Evolutionary conservation across 2,888 invertebrate species (phyloP), one percentile per base, ranked within the genome.

Genomic region (Cerastoderma edule): DNA sequence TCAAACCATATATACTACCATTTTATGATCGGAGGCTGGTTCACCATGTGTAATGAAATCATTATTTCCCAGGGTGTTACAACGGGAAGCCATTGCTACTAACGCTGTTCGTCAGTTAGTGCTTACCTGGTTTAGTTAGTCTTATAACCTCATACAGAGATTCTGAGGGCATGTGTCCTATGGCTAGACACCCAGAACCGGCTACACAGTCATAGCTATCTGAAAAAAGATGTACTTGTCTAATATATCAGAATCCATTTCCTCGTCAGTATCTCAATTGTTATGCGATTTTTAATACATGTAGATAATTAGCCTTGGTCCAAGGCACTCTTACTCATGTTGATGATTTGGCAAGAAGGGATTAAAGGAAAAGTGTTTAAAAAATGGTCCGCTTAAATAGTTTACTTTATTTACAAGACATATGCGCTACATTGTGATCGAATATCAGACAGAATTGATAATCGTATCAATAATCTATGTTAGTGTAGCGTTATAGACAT

Each of bases 181-280:
- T 33, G 5, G 39, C 39, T 2, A 60, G 39, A 24, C 60, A 60
- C 8, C 60, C 60, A 0, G 39, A 39, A 13, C 60, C 60, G 1
- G 27, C 39, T 24, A 60, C 39, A 60, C 60, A 60, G 24, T 60
- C 60, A 24, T 60, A 60, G 24, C 24, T 24, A 39, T 60, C 60
- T 60, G 60, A 24, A 22, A 60, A 30, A 57, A n/a, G 33, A 2
- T 56, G 28, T n/a, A 22, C 2, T n/a, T n/a, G n/a, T n/a, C n/a
- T n/a, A n/a, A 53, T 1, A 53, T 53, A 16, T 16, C 16, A 16
- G 16, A 39, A 39, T 39, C 16, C 39, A 10, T 39, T 39, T 10
- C 8, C 16, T 39, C 10, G 16, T 10, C 8, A 39, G 8, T 10
- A 39, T 16, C 8, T 39, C 10, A 39, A 39, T 8, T 8, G 39